Base-by-base conservation (phyloP, 2,113 vertebrate genomes). In the Zosterops hypoxanthus region DNA sequence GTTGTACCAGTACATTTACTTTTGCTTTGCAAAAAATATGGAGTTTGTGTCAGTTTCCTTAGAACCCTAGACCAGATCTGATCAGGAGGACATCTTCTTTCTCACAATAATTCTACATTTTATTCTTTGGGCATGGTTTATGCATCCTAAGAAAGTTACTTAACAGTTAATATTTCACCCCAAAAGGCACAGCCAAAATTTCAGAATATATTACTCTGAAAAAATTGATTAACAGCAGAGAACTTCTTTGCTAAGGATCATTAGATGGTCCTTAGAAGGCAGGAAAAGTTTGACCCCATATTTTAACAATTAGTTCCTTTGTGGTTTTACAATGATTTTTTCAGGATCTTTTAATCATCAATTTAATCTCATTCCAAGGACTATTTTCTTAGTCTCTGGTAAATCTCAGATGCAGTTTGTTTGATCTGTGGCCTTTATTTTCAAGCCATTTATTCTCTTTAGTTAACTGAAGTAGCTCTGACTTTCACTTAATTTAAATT, bases 401-500 rank as follows among this genome's bases (percentile, higher is more conserved):
- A 69, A 83, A 73, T 73, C 49, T 90, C 68, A 70, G 44, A 36
- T 33, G 11, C n/a, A 47, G 26, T 73, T n/a, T 28, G 16, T 57
- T 75, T 72, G 31, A 59, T 66, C 34, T 55, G 28, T 55, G 73
- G 25, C 5, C 5, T 65, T 72, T 69, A 7, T 15, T 79, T 69
- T 49, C 31, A 39, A 79, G 13, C 13, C 2, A n/a, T 81, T 72
- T 81, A 17, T 53, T 81, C 64, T 78, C 3, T 50, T 80, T 56
- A 65, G 21, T 21, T 28, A 55, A 59, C 33, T 7, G 19, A 77
- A 78, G 17, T 57, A 59, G 29, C 65, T 81, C 49, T 47, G 86
- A 21, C 14, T 70, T 93, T 82, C 72, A 42, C 18, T 50, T 82
- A 52, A 63, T 68, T 82, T 90, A 89, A 85, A 82, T 60, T 72